Conservation (phyloP, 2,888 invertebrate genomes). For the Philereme transversata region DNA sequence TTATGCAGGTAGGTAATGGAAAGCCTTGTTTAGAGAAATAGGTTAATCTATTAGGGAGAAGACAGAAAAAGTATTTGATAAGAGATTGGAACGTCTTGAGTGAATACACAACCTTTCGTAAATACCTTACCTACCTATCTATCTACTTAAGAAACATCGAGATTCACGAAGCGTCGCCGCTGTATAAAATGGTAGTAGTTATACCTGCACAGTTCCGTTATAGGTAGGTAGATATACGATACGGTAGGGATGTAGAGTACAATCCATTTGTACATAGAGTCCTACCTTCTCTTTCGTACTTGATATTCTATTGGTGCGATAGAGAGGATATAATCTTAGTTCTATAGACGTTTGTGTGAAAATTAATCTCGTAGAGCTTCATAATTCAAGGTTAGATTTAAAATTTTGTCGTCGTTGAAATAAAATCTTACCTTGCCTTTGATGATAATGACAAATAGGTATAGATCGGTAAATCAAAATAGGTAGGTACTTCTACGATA, state of each 20-base stretch:
- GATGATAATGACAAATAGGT: too few relatives aligned
- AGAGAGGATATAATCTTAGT: constrained; percentile 15
- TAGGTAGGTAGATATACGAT: constrained; percentile 2
- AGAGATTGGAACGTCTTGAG: too few relatives aligned
- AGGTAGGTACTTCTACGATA: too few relatives aligned
- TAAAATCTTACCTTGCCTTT: too few relatives aligned
- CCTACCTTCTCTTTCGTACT: constrained; percentile 20
- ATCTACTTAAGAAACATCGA: constrained; percentile 1
- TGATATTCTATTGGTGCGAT: constrained; percentile 11
- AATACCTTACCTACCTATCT: too few relatives aligned
- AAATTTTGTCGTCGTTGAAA: too few relatives aligned
- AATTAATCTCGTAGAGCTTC: constrained; percentile 5
- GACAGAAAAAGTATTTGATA: too few relatives aligned
- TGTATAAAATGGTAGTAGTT: constrained; percentile 6
- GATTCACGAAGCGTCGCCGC: constrained; percentile 8
- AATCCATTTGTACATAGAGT: constrained; percentile 25
- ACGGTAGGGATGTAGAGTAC: constrained; percentile 17
- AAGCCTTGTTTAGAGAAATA: too few relatives aligned
- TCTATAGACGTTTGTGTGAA: constrained; percentile 11
- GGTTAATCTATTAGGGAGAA: too few relatives aligned
- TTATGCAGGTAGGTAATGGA: too few relatives aligned
- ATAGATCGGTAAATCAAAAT: too few relatives aligned
- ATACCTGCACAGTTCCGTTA: constrained; percentile 19
- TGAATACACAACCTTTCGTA: too few relatives aligned
- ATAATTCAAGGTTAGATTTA: background rate